Conservation (phyloP, 2,113 vertebrate genomes). For the Miniopterus natalensis region DNA sequence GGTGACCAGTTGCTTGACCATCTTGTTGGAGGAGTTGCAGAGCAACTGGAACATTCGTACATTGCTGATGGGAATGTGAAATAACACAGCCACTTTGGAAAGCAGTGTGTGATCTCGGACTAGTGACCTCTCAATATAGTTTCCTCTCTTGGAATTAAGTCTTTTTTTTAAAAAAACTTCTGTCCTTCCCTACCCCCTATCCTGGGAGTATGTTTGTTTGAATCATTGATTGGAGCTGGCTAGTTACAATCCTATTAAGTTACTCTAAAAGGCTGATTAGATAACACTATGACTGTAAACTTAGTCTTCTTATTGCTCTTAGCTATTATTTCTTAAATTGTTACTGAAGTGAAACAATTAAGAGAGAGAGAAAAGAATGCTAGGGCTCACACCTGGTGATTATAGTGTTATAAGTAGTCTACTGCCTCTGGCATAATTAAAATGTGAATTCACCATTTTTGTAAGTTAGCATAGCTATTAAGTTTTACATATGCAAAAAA, state of each 20-base stretch:
- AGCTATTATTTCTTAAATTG: conserved; percentile 56
- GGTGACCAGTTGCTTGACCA: not conserved
- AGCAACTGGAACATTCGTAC: not conserved
- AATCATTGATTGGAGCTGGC: conserved; percentile 13
- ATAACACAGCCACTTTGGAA: not conserved
- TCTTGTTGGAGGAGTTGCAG: not conserved
- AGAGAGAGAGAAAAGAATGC: conserved; percentile 53
- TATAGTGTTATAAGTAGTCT: conserved; percentile 49
- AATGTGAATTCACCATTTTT: conserved; percentile 41
- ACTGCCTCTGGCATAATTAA: conserved; percentile 34
- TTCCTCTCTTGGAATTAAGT: conserved; percentile 40
- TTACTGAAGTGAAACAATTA: conserved; percentile 56
- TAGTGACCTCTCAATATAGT: conserved; percentile 14
- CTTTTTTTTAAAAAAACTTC: conserved; percentile 29
- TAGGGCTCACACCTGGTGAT: conserved; percentile 6
- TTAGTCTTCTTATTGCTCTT: conserved; percentile 48
- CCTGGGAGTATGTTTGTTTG: not conserved
- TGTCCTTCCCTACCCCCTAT: not conserved
- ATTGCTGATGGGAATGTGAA: not conserved
- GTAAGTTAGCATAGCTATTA: conserved; percentile 48
- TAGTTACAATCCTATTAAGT: conserved; percentile 45
- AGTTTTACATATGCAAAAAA: conserved; percentile 45
- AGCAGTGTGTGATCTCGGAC: not conserved
- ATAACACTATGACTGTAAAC: conserved; percentile 46
- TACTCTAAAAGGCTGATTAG: conserved; percentile 31